Percentiles rank a stretch among this genome's conserved stretches.
Conservation (phyloP, 2,797 vertebrate species). For the Pangasius krempfi region DNA sequence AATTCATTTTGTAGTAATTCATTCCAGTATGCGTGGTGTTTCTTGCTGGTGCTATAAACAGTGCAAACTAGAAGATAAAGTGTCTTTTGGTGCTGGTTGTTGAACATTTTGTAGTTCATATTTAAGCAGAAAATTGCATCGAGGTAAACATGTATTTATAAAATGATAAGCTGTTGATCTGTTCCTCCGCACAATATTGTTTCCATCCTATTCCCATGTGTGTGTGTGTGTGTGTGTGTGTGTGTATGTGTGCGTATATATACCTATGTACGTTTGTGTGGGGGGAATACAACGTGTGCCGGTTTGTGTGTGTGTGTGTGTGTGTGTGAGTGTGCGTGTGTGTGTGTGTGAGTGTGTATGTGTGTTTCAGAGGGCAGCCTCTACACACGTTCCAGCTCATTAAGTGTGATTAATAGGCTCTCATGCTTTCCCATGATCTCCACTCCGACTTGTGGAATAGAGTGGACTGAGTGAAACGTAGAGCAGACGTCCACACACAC, state of each 20-base stretch:
- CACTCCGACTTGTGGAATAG: conserved; percentile 71
- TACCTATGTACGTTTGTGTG: conserved; percentile 9
- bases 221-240: not conserved
- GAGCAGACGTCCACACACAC: not conserved
- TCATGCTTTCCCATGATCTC: conserved; percentile 80
- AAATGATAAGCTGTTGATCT: not conserved
- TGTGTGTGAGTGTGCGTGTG: conserved; percentile 35
- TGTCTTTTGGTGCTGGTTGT: not conserved
- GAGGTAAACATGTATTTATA: not conserved
- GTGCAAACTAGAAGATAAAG: not conserved
- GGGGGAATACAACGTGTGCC: not conserved
- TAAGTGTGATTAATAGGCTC: conserved; percentile 82
- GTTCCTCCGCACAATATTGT: too few relatives aligned
- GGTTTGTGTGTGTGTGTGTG: conserved; percentile 41
- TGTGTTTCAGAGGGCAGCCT: conserved; percentile 71
- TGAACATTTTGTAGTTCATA: not conserved
- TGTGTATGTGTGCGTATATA: not conserved
- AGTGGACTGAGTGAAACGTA: conserved; percentile 46
- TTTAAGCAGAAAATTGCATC: not conserved
- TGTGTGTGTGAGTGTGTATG: conserved; percentile 64
- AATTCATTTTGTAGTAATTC: not conserved
- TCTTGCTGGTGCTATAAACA: not conserved
- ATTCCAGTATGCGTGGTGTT: not conserved
- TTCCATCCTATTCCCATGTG: not conserved
- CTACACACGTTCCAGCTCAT: conserved; percentile 80